Conservation (phyloP, 2,888 invertebrate species). For the Lordiphosa andalusiaca region DNA sequence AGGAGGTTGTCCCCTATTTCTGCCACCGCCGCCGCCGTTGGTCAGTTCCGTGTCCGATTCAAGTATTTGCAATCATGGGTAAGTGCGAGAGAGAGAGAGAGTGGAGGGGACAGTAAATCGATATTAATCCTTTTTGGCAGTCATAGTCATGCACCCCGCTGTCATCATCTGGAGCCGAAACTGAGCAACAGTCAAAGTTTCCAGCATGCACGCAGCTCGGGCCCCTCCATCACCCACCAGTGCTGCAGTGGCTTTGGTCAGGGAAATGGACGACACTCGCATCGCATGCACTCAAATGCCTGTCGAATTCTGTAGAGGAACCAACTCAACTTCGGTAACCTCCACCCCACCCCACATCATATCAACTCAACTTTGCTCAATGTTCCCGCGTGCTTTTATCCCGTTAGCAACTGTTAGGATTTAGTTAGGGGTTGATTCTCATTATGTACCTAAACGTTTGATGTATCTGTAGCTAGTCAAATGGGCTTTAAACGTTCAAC, state of each 20-base stretch:
- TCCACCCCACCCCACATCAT: slow-evolving; percentile 29
- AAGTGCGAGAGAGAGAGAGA: slow-evolving; percentile 15
- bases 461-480: slow-evolving; percentile 27
- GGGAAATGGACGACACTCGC: slow-evolving; percentile 76
- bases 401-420: slow-evolving; percentile 59
- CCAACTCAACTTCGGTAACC: neutral
- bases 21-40: slow-evolving; percentile 72
- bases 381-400: slow-evolving; percentile 40
- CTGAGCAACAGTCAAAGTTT: slow-evolving; percentile 79
- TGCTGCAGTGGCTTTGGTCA: slow-evolving; percentile 78
- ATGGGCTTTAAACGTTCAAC: slow-evolving; percentile 27
- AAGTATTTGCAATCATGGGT: slow-evolving; percentile 78
- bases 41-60: slow-evolving; percentile 79
- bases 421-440: slow-evolving; percentile 56
- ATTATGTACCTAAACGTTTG: slow-evolving; percentile 29
- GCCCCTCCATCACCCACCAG: slow-evolving; percentile 75
- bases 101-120: neutral
- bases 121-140: slow-evolving; percentile 18
- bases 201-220: slow-evolving; percentile 68
- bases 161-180: slow-evolving; percentile 70
- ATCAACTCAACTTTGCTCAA: slow-evolving; percentile 40
- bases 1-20: slow-evolving; percentile 72
- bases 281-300: slow-evolving; percentile 79
- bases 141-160: slow-evolving; percentile 61
- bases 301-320: slow-evolving; percentile 74